These are phyloP conservation scores for Lycia hirtaria DNA, from an alignment of 2,888 invertebrate genomes.

Conservation along the genomic window DNA sequence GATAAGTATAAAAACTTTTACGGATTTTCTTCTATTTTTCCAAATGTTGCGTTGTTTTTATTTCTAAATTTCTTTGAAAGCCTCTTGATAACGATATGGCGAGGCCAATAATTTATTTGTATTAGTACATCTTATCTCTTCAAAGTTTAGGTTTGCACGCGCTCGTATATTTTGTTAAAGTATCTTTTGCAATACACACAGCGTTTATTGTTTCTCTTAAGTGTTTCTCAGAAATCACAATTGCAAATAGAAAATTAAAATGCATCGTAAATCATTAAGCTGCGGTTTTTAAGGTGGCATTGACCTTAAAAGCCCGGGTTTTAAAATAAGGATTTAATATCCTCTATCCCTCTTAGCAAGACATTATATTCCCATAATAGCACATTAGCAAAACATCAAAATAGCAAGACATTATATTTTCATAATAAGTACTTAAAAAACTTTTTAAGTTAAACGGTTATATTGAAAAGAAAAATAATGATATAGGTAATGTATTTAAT, in stretches of 20 bases:
- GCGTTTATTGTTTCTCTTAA: neutral
- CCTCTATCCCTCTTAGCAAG: too few relatives aligned
- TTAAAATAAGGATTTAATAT: too few relatives aligned
- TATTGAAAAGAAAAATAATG: too few relatives aligned
- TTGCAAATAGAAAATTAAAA: neutral
- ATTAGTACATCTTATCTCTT: neutral
- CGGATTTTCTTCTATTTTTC: conserved; percentile 2
- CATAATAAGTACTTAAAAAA: too few relatives aligned
- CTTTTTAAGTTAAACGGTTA: too few relatives aligned
- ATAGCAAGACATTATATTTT: too few relatives aligned
- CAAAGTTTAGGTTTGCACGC: neutral
- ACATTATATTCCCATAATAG: too few relatives aligned
- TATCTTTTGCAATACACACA: neutral
- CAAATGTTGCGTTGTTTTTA: conserved; percentile 1
- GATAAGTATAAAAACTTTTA: neutral
- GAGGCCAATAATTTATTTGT: conserved; percentile 7
- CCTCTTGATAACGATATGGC: conserved; percentile 7
- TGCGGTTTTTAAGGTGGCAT: too few relatives aligned
- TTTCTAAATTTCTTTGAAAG: conserved; percentile 1
- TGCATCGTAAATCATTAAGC: neutral
- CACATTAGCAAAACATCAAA: too few relatives aligned
- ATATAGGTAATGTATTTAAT: too few relatives aligned
- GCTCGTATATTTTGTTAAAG: neutral
- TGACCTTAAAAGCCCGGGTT: too few relatives aligned
- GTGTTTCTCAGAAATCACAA: neutral